Conservation (phyloP, 2,113 vertebrate genomes). For the Ibidorhyncha struthersii region DNA sequence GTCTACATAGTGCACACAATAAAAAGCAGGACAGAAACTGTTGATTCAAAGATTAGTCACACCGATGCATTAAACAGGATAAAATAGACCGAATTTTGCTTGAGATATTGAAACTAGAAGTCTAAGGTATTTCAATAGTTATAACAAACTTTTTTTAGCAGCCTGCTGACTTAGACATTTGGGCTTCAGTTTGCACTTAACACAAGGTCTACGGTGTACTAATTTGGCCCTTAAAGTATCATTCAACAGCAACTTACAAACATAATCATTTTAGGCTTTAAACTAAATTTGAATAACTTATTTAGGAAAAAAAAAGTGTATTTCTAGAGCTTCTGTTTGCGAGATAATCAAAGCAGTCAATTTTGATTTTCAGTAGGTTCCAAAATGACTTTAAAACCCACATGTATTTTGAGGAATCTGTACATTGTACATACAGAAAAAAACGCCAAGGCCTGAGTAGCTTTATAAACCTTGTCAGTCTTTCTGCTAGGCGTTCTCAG, state of each 20-base stretch:
- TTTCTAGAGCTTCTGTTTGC: not conserved
- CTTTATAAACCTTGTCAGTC: not conserved
- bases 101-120: not conserved
- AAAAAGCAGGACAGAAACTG: not conserved
- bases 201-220: not conserved
- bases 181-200: fast-evolving
- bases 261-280: not conserved
- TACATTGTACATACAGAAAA: not conserved
- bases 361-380: not conserved
- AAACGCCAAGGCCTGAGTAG: not conserved
- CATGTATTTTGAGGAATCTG: not conserved
- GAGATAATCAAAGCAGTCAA: not conserved
- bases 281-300: not conserved
- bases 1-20: not conserved
- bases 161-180: not conserved
- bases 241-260: not conserved
- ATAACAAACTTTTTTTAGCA: not conserved
- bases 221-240: not conserved
- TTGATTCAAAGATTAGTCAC: not conserved
- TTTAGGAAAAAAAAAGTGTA: not conserved
- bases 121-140: not conserved
- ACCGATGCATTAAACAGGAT: not conserved
- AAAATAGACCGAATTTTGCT: not conserved
- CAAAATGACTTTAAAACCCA: not conserved
- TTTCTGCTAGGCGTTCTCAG: not conserved